Evolutionary conservation across 2,888 invertebrate species (phyloP).

Genomic region (Parascotia fuliginaria): DNA sequence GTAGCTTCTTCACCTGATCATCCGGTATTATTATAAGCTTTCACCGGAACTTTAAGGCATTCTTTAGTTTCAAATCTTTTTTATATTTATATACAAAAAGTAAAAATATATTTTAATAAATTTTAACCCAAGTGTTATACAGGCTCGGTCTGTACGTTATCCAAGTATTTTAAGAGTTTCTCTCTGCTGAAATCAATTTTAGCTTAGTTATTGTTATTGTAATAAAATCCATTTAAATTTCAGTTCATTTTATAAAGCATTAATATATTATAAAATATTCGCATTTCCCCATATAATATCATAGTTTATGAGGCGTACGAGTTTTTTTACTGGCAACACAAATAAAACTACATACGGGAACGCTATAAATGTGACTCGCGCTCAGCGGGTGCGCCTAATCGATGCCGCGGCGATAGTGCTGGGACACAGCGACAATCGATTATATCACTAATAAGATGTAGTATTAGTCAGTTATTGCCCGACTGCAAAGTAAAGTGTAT

Average conservation of each 20-base stretch:
- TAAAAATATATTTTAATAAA: too few species aligned
- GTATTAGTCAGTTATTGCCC: background rate
- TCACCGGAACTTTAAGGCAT: too few species aligned
- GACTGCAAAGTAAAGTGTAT: too few species aligned
- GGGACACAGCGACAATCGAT: background rate
- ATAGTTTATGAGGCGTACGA: constrained; percentile 31
- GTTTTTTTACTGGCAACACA: constrained; percentile 26
- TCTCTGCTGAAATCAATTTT: too few species aligned
- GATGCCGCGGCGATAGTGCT: constrained; percentile 24
- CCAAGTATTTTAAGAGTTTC: too few species aligned
- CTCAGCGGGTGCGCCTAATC: constrained; percentile 48
- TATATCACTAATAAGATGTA: background rate
- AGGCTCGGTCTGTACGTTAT: too few species aligned
- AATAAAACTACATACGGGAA: constrained; percentile 49
- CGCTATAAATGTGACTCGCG: constrained; percentile 45
- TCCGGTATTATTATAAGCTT: too few species aligned
- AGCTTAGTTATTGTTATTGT: too few species aligned
- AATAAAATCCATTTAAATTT: constrained; percentile 11
- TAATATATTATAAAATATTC: constrained; percentile 33
- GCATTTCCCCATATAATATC: constrained; percentile 34
- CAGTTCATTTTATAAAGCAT: constrained; percentile 6
- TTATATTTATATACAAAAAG: too few species aligned
- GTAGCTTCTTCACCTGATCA: too few species aligned
- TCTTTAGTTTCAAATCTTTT: too few species aligned
- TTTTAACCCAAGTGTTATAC: too few species aligned